Conservation (phyloP, 2,113 vertebrate genomes). For the Etheostoma cragini region DNA sequence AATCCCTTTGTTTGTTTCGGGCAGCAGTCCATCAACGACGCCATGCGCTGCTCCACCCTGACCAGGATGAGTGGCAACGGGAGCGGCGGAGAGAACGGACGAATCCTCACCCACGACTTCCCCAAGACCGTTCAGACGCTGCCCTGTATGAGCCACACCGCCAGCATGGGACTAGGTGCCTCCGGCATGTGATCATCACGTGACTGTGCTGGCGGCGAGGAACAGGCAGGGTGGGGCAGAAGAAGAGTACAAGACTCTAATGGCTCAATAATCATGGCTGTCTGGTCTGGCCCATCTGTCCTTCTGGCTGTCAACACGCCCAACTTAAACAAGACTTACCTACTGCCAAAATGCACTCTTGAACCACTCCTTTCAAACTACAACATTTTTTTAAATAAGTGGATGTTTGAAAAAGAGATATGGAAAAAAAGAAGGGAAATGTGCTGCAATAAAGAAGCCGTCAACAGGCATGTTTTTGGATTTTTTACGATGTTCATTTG, state of each 20-base stretch:
- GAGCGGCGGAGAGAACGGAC: conserved; percentile 93
- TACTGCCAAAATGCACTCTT: conserved; percentile 91
- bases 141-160: conserved; percentile 98
- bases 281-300: conserved; percentile 65
- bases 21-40: conserved; percentile 98
- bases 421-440: conserved; percentile 39
- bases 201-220: conserved; percentile 72
- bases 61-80: conserved; percentile 92
- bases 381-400: conserved; percentile 61
- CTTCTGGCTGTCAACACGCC: conserved; percentile 62
- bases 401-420: conserved; percentile 67
- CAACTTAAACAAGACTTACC: conserved; percentile 70
- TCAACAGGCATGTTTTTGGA: conserved; percentile 64
- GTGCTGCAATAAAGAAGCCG: conserved; percentile 84
- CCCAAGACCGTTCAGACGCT: conserved; percentile 97
- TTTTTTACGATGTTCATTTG: conserved; percentile 74
- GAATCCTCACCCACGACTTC: conserved; percentile 98
- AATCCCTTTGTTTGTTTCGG: conserved; percentile 5
- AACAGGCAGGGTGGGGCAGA: conserved; percentile 77
- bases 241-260: conserved; percentile 74
- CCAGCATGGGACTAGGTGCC: conserved; percentile 96
- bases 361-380: conserved; percentile 67
- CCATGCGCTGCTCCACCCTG: conserved; percentile 96
- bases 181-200: conserved; percentile 92
- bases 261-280: conserved; percentile 65